Evolutionary conservation across 2,888 invertebrate species (phyloP).

Genomic region (Chorisops tibialis): DNA sequence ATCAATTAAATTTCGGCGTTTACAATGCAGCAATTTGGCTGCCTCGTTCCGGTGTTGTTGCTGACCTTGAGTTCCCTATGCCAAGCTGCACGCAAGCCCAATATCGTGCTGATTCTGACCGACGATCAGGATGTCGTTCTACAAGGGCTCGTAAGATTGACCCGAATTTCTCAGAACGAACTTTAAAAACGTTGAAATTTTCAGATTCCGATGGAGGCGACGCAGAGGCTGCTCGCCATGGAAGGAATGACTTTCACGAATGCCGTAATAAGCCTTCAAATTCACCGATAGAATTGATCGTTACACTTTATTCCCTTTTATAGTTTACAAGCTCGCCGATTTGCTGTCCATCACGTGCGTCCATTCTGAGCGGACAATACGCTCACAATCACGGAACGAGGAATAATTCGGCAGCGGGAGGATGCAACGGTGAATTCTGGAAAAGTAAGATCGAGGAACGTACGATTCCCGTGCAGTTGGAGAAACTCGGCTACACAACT

Average conservation of each 20-base stretch:
- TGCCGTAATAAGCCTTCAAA: slow-evolving; percentile 58
- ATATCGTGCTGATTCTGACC: slow-evolving; percentile 75
- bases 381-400: slow-evolving; percentile 75
- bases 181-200: slow-evolving; percentile 40
- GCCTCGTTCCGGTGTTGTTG: background rate
- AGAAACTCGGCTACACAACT: slow-evolving; percentile 67
- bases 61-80: background rate
- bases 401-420: slow-evolving; percentile 76
- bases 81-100: slow-evolving; percentile 52
- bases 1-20: no score
- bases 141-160: slow-evolving; percentile 67
- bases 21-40: background rate
- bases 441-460: slow-evolving; percentile 60
- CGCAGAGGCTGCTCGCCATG: slow-evolving; percentile 59
- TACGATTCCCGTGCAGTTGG: slow-evolving; percentile 67
- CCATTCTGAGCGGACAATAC: slow-evolving; percentile 78
- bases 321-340: slow-evolving; percentile 82
- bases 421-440: slow-evolving; percentile 73
- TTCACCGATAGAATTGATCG: background rate
- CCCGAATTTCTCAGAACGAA: background rate
- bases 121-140: slow-evolving; percentile 84
- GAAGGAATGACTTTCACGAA: slow-evolving; percentile 69
- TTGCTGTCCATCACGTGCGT: slow-evolving; percentile 88
- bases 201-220: slow-evolving; percentile 67
- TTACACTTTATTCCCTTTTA: slow-evolving; percentile 14